Percentiles rank a stretch among this genome's conserved stretches.
These are phyloP conservation scores for Polypterus senegalus DNA, from an alignment of 2,113 vertebrate species.

Conservation along the genomic window DNA sequence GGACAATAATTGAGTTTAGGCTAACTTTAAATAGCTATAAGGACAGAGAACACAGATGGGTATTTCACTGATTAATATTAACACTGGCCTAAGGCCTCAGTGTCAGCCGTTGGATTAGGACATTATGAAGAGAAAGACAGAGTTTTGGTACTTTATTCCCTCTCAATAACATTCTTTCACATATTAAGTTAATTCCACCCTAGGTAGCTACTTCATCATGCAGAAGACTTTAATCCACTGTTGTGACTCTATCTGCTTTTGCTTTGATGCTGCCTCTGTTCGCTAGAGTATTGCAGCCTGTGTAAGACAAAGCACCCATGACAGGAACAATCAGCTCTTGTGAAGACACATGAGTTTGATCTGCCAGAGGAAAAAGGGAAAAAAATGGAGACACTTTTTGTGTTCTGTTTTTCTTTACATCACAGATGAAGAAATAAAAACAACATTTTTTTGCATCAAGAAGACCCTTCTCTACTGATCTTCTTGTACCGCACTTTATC, in stretches of 20 bases:
- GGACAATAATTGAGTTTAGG: constrained; percentile 99
- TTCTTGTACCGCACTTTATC: constrained; percentile 94
- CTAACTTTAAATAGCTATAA: constrained; percentile 98
- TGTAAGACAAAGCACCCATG: constrained; percentile 97
- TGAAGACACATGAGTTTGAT: constrained; percentile 69
- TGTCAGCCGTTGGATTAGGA: constrained; percentile 97
- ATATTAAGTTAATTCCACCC: constrained; percentile 99
- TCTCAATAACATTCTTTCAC: constrained; percentile 99
- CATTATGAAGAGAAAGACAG: constrained; percentile 96
- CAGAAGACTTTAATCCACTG: constrained; percentile 99
- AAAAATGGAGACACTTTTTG: constrained; percentile 22
- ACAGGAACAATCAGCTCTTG: constrained; percentile 93
- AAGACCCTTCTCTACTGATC: constrained; percentile 76
- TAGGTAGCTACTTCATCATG: constrained; percentile 99
- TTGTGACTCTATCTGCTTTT: constrained; percentile 82
- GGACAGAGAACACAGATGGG: constrained; percentile 91
- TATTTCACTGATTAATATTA: constrained; percentile 94
- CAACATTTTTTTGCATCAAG: constrained; percentile 49
- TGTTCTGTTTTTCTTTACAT: constrained; percentile 23
- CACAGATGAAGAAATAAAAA: constrained; percentile 37
- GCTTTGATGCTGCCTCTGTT: constrained; percentile 92
- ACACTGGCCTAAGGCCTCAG: constrained; percentile 83
- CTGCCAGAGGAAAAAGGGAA: constrained; percentile 38
- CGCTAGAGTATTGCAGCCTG: constrained; percentile 79
- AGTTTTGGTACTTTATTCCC: constrained; percentile 98